A percentile compares a stretch with the other conserved stretches of the same genome.
Conservation (phyloP, 2,113 vertebrate species). For the Saguinus imperator region DNA sequence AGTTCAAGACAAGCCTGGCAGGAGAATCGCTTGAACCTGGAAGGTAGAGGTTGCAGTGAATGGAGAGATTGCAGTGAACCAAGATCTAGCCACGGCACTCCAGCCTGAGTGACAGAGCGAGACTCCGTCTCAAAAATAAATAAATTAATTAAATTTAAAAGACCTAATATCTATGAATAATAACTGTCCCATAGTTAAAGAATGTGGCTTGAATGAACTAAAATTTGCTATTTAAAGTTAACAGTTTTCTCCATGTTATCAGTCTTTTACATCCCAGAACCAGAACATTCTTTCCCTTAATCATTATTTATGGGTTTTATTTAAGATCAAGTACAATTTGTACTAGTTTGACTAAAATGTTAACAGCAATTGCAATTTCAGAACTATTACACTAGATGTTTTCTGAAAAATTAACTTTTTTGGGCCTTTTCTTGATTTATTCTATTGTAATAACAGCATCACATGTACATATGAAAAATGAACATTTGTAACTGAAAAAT, state of each 20-base stretch:
- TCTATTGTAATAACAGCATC: too few species aligned
- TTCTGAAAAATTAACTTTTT: background rate
- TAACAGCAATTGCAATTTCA: background rate
- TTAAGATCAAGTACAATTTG: background rate
- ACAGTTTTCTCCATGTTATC: background rate
- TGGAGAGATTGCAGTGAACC: background rate
- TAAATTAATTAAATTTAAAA: background rate
- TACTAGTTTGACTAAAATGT: slow-evolving; percentile 29
- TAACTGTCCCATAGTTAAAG: slow-evolving; percentile 88
- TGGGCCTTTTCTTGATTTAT: too few species aligned
- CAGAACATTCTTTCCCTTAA: background rate
- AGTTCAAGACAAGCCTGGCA: background rate
- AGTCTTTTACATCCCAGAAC: background rate
- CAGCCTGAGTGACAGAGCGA: background rate
- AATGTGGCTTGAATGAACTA: slow-evolving; percentile 61
- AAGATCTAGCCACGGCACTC: background rate
- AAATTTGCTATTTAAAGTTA: background rate
- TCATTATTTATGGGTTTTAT: background rate
- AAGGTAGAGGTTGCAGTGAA: background rate
- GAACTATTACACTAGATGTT: background rate
- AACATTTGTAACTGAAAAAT: slow-evolving; percentile 1
- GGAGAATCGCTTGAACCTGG: background rate
- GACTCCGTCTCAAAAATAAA: background rate
- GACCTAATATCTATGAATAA: slow-evolving; percentile 88
- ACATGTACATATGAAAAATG: background rate